phyloP scores from a whole-genome alignment of 2,113 vertebrate species.

The Fulmarus glacialis region DNA sequence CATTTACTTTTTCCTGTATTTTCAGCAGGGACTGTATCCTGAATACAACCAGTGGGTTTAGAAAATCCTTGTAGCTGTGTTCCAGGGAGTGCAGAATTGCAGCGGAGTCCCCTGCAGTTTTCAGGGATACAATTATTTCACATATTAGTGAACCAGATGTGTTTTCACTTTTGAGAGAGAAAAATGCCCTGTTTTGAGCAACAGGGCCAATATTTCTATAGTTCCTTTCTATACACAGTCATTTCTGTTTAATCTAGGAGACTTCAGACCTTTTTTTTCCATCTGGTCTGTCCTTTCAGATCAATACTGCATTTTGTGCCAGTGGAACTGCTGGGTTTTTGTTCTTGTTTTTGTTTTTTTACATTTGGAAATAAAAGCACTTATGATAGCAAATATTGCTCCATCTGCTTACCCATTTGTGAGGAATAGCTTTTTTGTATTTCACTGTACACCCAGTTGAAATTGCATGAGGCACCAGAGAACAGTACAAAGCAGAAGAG shows the following conservation, averaged over 20 bases:
- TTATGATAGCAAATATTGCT: slow-evolving; percentile 51
- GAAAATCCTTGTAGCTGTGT: neutral
- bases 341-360: neutral
- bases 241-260: slow-evolving; percentile 5
- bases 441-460: slow-evolving; percentile 6
- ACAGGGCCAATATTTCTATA: neutral
- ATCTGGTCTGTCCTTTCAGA: slow-evolving; percentile 9
- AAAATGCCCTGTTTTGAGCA: neutral
- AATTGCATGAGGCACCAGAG: slow-evolving; percentile 37
- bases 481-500: slow-evolving; percentile 23
- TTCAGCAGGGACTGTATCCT: neutral
- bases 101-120: neutral
- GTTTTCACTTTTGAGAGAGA: neutral
- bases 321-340: neutral
- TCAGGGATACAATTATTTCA: neutral
- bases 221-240: neutral
- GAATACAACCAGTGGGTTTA: neutral
- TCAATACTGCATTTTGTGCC: neutral
- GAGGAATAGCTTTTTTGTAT: slow-evolving; percentile 35
- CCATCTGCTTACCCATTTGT: slow-evolving; percentile 48
- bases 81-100: neutral
- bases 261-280: neutral
- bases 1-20: neutral
- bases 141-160: neutral
- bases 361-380: slow-evolving; percentile 12